Conservation (phyloP, 1,140 invertebrate species). For the Asobara japonica region DNA sequence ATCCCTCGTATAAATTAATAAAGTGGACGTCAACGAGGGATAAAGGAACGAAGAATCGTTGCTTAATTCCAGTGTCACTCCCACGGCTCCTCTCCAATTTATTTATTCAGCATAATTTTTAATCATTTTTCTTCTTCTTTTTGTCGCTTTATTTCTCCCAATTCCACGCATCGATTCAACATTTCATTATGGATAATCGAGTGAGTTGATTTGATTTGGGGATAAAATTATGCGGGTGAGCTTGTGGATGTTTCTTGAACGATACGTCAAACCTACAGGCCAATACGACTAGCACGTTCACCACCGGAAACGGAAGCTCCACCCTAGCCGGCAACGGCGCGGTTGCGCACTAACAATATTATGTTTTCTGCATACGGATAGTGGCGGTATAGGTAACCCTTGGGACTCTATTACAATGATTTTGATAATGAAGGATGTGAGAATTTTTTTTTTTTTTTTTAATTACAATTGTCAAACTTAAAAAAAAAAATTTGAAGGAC, state of each 20-base stretch:
- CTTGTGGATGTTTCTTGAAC: slow-evolving; percentile 14
- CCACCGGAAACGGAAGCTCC: slow-evolving; percentile 63
- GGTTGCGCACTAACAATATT: slow-evolving; percentile 23
- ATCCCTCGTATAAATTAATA: slow-evolving; percentile 57
- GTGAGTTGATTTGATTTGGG: neutral
- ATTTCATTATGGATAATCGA: slow-evolving; percentile 10
- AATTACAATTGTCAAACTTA: no score
- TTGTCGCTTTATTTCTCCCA: neutral
- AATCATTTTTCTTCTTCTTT: neutral
- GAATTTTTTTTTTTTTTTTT: no score
- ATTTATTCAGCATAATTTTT: neutral
- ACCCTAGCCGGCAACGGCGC: slow-evolving; percentile 43
- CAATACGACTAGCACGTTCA: slow-evolving; percentile 50
- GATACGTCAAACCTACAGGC: neutral
- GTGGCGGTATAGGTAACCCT: neutral
- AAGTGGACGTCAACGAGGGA: slow-evolving; percentile 52
- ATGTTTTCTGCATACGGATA: neutral
- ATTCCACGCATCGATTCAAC: neutral
- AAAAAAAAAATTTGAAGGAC: no score
- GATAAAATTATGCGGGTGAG: neutral
- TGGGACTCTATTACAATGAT: neutral
- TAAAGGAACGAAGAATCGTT: slow-evolving; percentile 39
- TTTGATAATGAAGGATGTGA: no score
- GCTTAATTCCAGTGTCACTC: slow-evolving; percentile 15
- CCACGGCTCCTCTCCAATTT: slow-evolving; percentile 8